Evolutionary conservation across 1,140 invertebrate genomes (phyloP).

Genomic region (Bombus waltoni): DNA sequence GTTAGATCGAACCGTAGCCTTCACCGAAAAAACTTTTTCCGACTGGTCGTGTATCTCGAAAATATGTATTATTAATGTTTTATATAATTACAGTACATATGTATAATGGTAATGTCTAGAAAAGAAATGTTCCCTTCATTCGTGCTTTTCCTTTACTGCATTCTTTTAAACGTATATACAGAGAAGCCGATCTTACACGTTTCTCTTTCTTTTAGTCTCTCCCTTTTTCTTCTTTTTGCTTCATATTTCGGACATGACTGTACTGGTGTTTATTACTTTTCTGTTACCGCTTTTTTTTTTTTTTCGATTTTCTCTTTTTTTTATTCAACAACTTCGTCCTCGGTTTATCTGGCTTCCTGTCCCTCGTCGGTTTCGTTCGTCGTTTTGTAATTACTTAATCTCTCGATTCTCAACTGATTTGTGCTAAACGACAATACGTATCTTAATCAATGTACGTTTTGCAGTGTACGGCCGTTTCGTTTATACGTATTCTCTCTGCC

Average conservation of each 20-base stretch:
- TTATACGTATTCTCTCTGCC: constrained; percentile 24
- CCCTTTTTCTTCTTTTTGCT: neutral
- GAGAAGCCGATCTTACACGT: constrained; percentile 58
- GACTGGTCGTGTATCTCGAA: constrained; percentile 41
- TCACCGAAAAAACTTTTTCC: constrained; percentile 24
- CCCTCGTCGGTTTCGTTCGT: constrained; percentile 38
- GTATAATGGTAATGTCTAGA: constrained; percentile 52
- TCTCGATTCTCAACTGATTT: constrained; percentile 68
- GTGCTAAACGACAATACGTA: constrained; percentile 80
- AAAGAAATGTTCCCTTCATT: constrained; percentile 59
- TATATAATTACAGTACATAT: constrained; percentile 53
- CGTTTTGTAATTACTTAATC: constrained; percentile 31
- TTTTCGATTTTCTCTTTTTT: neutral
- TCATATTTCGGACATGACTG: constrained; percentile 66
- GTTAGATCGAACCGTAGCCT: constrained; percentile 6
- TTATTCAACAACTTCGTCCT: constrained; percentile 42
- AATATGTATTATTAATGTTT: constrained; percentile 44
- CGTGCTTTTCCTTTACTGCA: constrained; percentile 39
- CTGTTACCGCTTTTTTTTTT: constrained; percentile 8
- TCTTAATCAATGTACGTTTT: constrained; percentile 70
- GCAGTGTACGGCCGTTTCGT: constrained; percentile 66
- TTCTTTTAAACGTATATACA: constrained; percentile 72
- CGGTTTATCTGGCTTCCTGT: constrained; percentile 24
- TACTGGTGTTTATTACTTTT: constrained; percentile 54
- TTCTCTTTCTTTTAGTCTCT: neutral